Conservation (phyloP, 2,113 vertebrate species). For the Hippocampus mohnikei region DNA sequence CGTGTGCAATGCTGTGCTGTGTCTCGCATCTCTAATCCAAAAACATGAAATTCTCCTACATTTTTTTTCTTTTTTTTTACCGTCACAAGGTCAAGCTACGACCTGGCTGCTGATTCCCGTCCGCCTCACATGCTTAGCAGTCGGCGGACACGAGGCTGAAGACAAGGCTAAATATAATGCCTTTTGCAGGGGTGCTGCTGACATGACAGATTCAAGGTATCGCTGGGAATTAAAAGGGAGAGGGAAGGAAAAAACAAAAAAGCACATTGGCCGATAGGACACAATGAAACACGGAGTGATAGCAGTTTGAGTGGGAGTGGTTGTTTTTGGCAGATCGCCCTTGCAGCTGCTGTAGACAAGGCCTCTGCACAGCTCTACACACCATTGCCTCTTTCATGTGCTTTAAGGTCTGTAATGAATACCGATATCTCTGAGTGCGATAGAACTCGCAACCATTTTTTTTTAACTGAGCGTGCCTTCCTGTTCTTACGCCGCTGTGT, state of each 20-base stretch:
- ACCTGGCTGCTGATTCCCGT: not conserved
- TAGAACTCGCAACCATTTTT: not conserved
- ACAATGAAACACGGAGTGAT: constrained; percentile 25
- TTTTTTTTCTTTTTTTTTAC: not conserved
- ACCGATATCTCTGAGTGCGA: not conserved
- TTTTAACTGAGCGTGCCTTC: no score
- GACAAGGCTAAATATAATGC: not conserved
- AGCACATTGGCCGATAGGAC: constrained; percentile 35
- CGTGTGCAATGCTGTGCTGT: no score
- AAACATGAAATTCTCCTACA: no score
- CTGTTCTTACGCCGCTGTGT: no score
- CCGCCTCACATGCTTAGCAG: not conserved
- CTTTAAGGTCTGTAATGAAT: not conserved
- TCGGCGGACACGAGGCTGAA: not conserved
- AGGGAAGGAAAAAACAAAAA: constrained; percentile 10
- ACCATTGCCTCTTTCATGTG: not conserved
- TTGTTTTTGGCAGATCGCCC: constrained; percentile 53
- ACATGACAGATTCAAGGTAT: constrained; percentile 34
- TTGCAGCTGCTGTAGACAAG: constrained; percentile 53
- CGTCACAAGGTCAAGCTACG: not conserved
- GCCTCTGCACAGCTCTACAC: constrained; percentile 1
- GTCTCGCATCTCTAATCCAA: no score
- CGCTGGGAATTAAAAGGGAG: constrained; percentile 29
- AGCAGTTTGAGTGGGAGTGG: constrained; percentile 39
- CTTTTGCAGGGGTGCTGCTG: not conserved